Evolutionary conservation across 2,888 invertebrate species (phyloP), one percentile per base, ranked within the genome.

Genomic region (Mythimna vitellina): DNA sequence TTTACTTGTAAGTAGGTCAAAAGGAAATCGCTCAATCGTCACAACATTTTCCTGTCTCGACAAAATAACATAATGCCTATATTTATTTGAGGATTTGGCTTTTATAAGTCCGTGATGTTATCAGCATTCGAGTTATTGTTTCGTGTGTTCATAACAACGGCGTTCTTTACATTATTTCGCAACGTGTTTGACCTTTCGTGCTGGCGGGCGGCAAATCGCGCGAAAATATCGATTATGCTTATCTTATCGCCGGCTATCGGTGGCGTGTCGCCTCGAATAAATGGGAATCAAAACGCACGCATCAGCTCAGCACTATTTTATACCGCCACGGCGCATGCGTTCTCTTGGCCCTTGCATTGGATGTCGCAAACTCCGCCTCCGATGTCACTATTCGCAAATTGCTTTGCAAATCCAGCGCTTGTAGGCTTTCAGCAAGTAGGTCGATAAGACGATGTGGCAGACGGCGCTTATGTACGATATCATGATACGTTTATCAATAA

Each of bases 121-220:
- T 73, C 86, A 83, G 80, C 83, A 84, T 88, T 85, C 84, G 84
- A 86, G 75, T 81, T 71, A 73, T 82, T 83, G 84, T 87, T 89
- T 90, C 88, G 89, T 90, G 90, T 88, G 86, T 83, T 86, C 83
- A 76, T 82, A 80, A 85, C 79, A 80, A 73, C 73, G 76, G 79
- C 84, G 85, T 86, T 87, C 88, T 85, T 88, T 88, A 89, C 89
- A 90, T 91, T 91, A 93, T 94, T 94, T 94, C 90, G 94, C 94
- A 93, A 93, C 90, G 88, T 87, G 88, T 87, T 87, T 92, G 95
- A 95, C 95, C 96, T 96, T 95, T 95, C 93, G 94, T 94, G 94
- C 87, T 89, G 91, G 88, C 89, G 86, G 84, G 89, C 88, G 91
- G 90, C 89, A 90, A 92, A 94, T 95, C 94, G 95, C 94, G 95